A percentile compares a stretch with the other conserved stretches of the same genome.
Evolutionary conservation across 35 echinoderm and acorn worm species (phyloP).

Genomic region (Hemicentrotus pulcherrimus): DNA sequence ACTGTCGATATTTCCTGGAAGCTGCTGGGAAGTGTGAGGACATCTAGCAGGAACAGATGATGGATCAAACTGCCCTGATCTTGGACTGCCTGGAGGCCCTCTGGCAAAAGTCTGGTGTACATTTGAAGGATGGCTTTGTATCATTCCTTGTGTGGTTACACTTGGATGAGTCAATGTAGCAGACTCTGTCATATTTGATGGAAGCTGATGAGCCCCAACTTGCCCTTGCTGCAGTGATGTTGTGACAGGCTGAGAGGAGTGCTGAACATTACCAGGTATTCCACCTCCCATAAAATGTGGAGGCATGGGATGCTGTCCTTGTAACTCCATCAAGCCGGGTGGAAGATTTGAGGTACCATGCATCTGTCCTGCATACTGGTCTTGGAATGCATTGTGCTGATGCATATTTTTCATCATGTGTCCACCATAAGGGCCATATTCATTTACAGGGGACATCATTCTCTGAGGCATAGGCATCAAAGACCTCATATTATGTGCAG

Average conservation of each 20-base stretch:
- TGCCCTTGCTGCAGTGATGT: neutral
- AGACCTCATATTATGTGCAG: conserved; percentile 4
- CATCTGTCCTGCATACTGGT: neutral
- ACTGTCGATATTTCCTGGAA: neutral
- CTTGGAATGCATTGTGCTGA: neutral
- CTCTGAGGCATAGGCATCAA: conserved; percentile 43
- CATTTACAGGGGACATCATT: neutral
- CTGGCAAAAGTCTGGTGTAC: neutral
- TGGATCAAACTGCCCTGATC: neutral
- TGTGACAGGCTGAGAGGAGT: neutral
- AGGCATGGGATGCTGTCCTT: conserved; percentile 25
- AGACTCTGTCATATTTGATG: neutral
- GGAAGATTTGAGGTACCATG: conserved; percentile 28
- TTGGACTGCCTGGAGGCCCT: neutral
- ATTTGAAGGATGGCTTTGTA: neutral
- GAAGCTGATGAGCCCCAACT: neutral
- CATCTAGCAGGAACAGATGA: neutral
- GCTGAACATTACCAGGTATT: neutral
- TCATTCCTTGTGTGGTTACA: neutral
- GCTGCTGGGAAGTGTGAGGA: neutral
- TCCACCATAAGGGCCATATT: conserved; percentile 37
- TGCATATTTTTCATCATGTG: conserved; percentile 40
- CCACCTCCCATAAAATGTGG: conserved; percentile 23
- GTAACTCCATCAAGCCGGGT: conserved; percentile 20
- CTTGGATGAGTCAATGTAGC: neutral